Evolutionary conservation across 2,888 invertebrate species (phyloP), one percentile per base, ranked within the genome.

Genomic region (Sinhomidia bicolor): DNA sequence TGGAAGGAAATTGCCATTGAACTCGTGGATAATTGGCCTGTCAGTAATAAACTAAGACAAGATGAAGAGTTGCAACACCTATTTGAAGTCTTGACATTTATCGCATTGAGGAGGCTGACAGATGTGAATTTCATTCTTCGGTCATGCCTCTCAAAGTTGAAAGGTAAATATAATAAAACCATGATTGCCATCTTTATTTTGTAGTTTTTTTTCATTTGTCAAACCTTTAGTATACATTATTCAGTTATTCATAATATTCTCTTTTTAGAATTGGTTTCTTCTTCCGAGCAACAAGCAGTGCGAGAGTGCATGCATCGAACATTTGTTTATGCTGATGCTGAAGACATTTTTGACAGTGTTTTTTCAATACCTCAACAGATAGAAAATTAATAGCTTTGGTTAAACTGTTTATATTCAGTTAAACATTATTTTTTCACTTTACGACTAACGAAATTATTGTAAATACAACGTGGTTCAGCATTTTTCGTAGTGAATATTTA

Each of bases 71-170:
- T 54, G 5, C 9, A 41, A 2, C 17, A 20, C 4, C 51, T 85
- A 12, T 85, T 85, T 17, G 85, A 85, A 51, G 29, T 85, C 5
- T 41, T 85, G 78, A 79, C 85, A 29, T 85, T 54, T 68, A 47
- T 79, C 62, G 57, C 51, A 1, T 68, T 85, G 10, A 41, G 85
- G 12, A 47, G 17, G 2, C 20, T 85, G 36, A 68, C 85, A 10
- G 54, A 68, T 26, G 26, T 80, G 29, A n/a, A 68, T 12, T 80
- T 41, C 0, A 14, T 86, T 57, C n/a, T 86, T 12, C 14, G n/a
- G 3, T 26, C 20, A 14, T 36, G 32, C 20, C n/a, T 74, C 9
- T 6, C 41, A 0, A 71, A 71, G 36, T 36, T 85, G 10, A 80
- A 80, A 86, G 71, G 86, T 86, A 71, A 7, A 54, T n/a, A 26